phyloP scores from a whole-genome alignment of 1,140 invertebrate genomes.

The Stegodyphus mimosarum region DNA sequence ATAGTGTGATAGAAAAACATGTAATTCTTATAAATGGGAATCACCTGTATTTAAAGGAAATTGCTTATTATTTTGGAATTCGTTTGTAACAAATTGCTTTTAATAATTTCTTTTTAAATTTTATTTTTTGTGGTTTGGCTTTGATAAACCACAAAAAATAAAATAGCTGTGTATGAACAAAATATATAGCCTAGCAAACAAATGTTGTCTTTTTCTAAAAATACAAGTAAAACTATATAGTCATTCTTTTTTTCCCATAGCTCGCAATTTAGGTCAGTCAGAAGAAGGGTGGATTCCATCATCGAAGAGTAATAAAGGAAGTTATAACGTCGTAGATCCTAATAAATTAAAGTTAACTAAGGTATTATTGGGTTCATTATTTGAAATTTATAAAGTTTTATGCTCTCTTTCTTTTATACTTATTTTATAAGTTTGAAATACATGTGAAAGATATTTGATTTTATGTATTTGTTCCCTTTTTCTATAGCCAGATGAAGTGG shows the following conservation, averaged over 20 bases:
- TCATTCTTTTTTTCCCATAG: background rate
- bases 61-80: too few relatives aligned
- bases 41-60: too few relatives aligned
- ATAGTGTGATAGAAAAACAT: too few relatives aligned
- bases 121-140: too few relatives aligned
- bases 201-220: too few relatives aligned
- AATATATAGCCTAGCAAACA: too few relatives aligned
- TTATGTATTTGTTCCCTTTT: background rate
- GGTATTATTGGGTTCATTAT: conserved; percentile 59
- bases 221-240: too few relatives aligned
- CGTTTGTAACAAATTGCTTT: too few relatives aligned
- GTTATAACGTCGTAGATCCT: conserved; percentile 64
- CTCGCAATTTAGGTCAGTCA: conserved; percentile 2
- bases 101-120: too few relatives aligned
- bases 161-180: too few relatives aligned
- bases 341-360: conserved; percentile 68
- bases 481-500: conserved; percentile 64
- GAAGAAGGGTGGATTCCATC: conserved; percentile 48
- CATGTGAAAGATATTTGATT: background rate
- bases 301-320: conserved; percentile 53
- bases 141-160: too few relatives aligned
- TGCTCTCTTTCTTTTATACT: background rate
- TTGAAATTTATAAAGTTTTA: conserved; percentile 16
- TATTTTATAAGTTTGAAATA: background rate
- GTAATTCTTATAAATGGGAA: too few relatives aligned